Percentiles rank a stretch among this genome's conserved stretches.
Conservation (phyloP, 2,888 invertebrate genomes). For the Zaprionus obscuricornis region DNA sequence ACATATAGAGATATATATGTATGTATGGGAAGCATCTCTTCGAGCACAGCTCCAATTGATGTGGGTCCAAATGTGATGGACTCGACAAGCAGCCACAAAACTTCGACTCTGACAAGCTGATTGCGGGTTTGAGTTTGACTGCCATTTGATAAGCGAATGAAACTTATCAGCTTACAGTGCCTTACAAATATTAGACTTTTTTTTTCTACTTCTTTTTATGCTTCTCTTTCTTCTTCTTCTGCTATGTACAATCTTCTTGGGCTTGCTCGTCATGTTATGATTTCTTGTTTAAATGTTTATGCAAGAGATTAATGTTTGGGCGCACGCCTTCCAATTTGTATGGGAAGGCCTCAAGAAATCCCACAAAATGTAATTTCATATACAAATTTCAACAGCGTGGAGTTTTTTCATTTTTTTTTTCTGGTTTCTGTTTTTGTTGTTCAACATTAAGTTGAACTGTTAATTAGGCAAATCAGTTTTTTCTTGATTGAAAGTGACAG, state of each 20-base stretch:
- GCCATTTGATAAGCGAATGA: slow-evolving; percentile 27
- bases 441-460: too few relatives aligned
- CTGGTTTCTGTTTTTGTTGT: too few relatives aligned
- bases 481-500: slow-evolving; percentile 34
- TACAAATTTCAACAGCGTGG: slow-evolving; percentile 36
- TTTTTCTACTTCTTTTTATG: slow-evolving; percentile 35
- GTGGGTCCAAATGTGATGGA: slow-evolving; percentile 52
- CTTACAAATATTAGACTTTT: slow-evolving; percentile 65
- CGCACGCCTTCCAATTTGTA: slow-evolving; percentile 60
- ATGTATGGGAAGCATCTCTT: not conserved
- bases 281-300: slow-evolving; percentile 66
- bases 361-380: slow-evolving; percentile 12
- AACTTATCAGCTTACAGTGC: slow-evolving; percentile 55
- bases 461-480: slow-evolving; percentile 55
- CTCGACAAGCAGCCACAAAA: too few relatives aligned
- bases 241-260: too few relatives aligned
- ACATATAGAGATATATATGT: not conserved
- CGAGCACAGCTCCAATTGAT: slow-evolving; percentile 54
- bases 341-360: slow-evolving; percentile 2
- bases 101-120: slow-evolving; percentile 56
- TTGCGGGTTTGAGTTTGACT: slow-evolving; percentile 32
- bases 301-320: slow-evolving; percentile 76
- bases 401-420: slow-evolving; percentile 15
- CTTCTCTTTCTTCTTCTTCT: not conserved
- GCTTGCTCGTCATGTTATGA: too few relatives aligned